Percentiles rank a stretch among this genome's conserved stretches.
phyloP scores from a whole-genome alignment of 2,797 vertebrate species.

The Tragopan temminckii region DNA sequence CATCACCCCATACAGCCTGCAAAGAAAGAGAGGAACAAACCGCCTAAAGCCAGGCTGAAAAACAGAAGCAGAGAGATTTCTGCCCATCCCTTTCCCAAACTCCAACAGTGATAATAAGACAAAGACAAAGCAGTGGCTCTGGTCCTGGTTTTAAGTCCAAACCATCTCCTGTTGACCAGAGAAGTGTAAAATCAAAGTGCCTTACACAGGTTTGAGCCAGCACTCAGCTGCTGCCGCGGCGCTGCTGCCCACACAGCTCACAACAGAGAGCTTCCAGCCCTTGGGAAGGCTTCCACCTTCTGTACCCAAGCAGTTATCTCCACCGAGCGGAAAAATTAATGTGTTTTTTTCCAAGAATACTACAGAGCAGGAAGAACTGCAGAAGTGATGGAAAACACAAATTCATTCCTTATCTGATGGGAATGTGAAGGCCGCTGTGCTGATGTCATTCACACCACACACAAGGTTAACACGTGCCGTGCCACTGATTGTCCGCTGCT shows the following conservation, averaged over 20 bases:
- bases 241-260: not conserved
- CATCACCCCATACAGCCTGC: not conserved
- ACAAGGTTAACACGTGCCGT: not conserved
- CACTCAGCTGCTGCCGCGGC: not conserved
- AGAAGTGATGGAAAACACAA: not conserved
- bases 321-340: not conserved
- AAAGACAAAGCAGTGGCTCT: not conserved
- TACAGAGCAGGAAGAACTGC: accelerated
- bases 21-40: not conserved
- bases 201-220: not conserved
- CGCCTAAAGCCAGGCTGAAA: not conserved
- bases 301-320: not conserved
- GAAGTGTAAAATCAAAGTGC: not conserved
- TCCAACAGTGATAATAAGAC: not conserved
- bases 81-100: not conserved
- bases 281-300: not conserved
- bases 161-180: not conserved
- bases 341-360: not conserved
- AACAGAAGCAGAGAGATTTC: not conserved
- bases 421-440: not conserved
- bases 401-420: not conserved
- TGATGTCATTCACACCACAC: not conserved
- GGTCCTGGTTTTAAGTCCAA: not conserved
- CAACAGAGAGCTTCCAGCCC: not conserved
- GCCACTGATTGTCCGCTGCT: not conserved